Base-by-base conservation (phyloP, 2,888 invertebrate species). In the Apotomis turbidana region DNA sequence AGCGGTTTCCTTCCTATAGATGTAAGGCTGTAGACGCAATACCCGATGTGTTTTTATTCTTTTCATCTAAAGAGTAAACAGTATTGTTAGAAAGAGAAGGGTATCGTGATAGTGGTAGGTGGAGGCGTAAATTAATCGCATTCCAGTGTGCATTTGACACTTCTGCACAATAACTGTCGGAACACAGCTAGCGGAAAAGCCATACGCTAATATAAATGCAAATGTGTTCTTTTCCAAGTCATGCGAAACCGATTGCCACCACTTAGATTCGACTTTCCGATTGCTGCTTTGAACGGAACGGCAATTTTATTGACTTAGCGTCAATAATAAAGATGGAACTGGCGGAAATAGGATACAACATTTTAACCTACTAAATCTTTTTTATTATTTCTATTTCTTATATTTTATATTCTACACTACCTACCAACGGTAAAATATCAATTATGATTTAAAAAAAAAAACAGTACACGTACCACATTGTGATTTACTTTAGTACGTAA, bases 71-170 rank as follows among this genome's bases (percentile, higher is more conserved):
- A 44, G 12, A 13, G 9, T 9, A 57, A 13, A 8, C 5, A 13
- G 8, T 27, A 9, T 59, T 8, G 52, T 15, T 41, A 52, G 58
- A 71, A 10, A 71, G 38, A 38, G 60, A 66, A 41, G 55, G 60
- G 27, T 15, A 51, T 15, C n/a, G 66, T 57, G 44, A 58, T 68
- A 63, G 46, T 59, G 63, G 58, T 54, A 36, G 38, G 70, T 52
- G 70, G 52, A 8, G 62, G 74, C 49, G 57, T 74, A 75, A 81
- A 86, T 86, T 83, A 83, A 87, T 84, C 80, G 81, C 70, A 70
- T 75, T 61, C 69, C 70, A 55, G 59, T 66, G 80, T 87, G 87
- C 76, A 74, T 83, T 80, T 86, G 87, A 86, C 87, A 79, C 78
- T 79, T 78, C 74, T 68, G 63, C 74, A 81, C 75, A 81, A 83